Evolutionary conservation across 2,797 vertebrate species (phyloP), one percentile per base, ranked within the genome.

Genomic region (Stomatorhinus walkeri): DNA sequence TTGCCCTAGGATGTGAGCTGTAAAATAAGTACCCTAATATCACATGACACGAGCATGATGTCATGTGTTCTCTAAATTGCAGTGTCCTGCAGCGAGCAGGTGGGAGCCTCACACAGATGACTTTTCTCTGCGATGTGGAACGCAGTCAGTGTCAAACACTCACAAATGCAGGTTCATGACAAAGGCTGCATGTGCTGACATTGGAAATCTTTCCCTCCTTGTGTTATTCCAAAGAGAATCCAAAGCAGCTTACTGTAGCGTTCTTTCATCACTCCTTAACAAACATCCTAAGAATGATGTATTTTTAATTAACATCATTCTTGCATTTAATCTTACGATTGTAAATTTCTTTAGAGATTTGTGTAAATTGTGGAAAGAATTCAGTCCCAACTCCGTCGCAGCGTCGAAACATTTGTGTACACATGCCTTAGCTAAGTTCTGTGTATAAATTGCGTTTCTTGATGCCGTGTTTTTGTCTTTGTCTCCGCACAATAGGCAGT

Each of bases 1-100:
- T 87, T 61, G 56, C 36, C 56, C 36, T 43, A 0, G 9, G 86
- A 87, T 87, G 36, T 51, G 52, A 19, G 85, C 24, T 14, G 51
- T 86, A 36, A 86, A 86, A 86, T 54, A 56, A 86, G 51, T 22
- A 16, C 9, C 40, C 3, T 16, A 56, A 87, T 87, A 4, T 87
- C 86, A 46, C 86, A 43, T 87, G 86, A 48, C 86, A 56, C 40
- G 6, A 56, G 40, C 54, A n/a, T 64, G 54, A 87, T 87, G 56
- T 43, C 10, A 6, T 24, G 12, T 8, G 36, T 52, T 7, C 8
- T 64, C 28, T 59, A 52, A 87, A 87, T 22, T 59, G 7, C 52
- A 36, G 36, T 43, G 52, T 28, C 61, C 85, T 87, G 51, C 0
- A 16, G 54, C 1, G 6, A 43, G 32, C 2, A 3, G 36, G 46